phyloP scores from a whole-genome alignment of 1,140 invertebrate genomes.

The Trypoxylus dichotomus region DNA sequence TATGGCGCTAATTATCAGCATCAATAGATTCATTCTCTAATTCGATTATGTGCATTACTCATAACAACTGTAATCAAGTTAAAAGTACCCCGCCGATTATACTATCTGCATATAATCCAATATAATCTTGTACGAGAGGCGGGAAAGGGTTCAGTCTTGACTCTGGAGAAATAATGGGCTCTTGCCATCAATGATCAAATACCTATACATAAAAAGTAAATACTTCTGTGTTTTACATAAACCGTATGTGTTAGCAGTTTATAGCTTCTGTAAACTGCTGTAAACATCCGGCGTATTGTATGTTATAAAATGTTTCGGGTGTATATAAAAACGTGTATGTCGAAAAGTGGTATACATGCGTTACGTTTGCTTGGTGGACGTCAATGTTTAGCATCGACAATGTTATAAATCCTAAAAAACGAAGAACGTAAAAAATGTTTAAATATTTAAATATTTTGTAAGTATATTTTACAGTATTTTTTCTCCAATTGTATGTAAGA shows the following conservation, averaged over 20 bases:
- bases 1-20: no score
- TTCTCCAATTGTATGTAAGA: neutral
- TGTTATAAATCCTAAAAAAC: neutral
- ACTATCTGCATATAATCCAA: no score
- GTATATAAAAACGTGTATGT: constrained; percentile 5
- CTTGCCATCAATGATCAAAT: no score
- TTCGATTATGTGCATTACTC: no score
- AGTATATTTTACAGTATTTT: neutral
- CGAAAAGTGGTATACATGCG: neutral
- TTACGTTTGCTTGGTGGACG: neutral
- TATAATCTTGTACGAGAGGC: no score
- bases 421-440: neutral
- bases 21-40: no score
- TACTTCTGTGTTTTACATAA: no score
- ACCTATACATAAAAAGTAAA: no score
- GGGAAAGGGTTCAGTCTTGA: no score
- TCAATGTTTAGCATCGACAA: neutral
- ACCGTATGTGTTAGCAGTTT: neutral
- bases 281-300: neutral
- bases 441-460: neutral
- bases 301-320: neutral
- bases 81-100: no score
- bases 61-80: no score
- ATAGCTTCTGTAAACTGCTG: neutral
- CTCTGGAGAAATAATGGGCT: no score